Base-by-base conservation (phyloP, 2,888 invertebrate species). In the Axea sp. region DNA sequence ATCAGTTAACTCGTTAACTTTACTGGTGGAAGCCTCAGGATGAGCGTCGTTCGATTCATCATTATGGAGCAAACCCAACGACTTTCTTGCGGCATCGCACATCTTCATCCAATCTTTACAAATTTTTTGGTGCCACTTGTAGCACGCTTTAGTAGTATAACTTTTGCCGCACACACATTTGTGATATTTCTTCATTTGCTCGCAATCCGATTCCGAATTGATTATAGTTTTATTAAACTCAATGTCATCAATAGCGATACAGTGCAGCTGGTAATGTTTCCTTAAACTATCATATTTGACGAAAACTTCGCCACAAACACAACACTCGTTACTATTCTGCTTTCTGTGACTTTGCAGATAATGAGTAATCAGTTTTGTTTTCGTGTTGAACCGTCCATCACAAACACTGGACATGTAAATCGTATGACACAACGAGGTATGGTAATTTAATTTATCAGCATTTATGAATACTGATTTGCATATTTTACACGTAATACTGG, bases 241-340 rank as follows among this genome's bases (percentile, higher is more conserved):
- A 5, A 51, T 30, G 12, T 69, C 45, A 12, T 69, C 64, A 12
- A 74, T 39, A 4, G 41, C 45, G n/a, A 74, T 39, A 26, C 74
- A 74, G 9, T 74, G 74, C n/a, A 74, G n/a, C 9, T 65, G 39
- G 4, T 60, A 60, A 8, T 74, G 74, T n/a, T 55, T 51, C 2
- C 64, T 26, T 4, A 74, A 9, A n/a, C 1, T 5, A 0, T 24
- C 0, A 9, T 53, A 57, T 4, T 17, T 31, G 0, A 0, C 0
- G 1, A 31, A 22, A 12, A 22, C 9, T 28, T 64, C 59, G 2
- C 53, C 37, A 14, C 74, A 74, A 35, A 69, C 65, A 19, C 69
- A 60, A 9, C 74, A 74, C n/a, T 47, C 31, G 6, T 33, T 26
- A 22, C 0, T 3, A 0, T 28, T 22, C 2, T 6, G 3, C 8